Conservation (phyloP, 1,140 invertebrate species). For the Dendrolimus kikuchii region DNA sequence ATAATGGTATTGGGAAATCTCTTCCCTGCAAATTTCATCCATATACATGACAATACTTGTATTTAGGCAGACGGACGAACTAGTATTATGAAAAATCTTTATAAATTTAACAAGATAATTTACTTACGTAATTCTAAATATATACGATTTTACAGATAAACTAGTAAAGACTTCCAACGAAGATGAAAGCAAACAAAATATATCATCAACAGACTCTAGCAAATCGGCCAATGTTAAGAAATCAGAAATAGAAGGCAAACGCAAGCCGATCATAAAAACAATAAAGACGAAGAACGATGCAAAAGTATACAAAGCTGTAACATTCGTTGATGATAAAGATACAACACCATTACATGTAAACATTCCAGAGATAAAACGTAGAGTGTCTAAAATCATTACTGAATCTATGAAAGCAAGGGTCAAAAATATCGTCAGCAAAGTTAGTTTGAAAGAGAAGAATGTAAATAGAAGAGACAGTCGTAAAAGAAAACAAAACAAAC, state of each 20-base stretch:
- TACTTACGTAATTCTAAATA: too few relatives aligned
- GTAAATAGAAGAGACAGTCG: conserved; percentile 5
- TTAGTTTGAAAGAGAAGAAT: conserved; percentile 10
- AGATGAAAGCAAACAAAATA: too few relatives aligned
- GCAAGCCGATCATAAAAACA: conserved; percentile 32
- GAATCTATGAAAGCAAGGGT: conserved; percentile 13
- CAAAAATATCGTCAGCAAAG: conserved; percentile 6
- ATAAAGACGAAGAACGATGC: conserved; percentile 23
- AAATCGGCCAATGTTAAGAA: too few relatives aligned
- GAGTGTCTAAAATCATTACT: conserved; percentile 6
- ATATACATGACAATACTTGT: too few relatives aligned
- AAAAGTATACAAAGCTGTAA: conserved; percentile 34
- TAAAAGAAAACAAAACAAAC: conserved; percentile 12
- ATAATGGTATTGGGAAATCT: too few relatives aligned
- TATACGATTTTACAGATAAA: too few relatives aligned
- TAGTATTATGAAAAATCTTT: too few relatives aligned
- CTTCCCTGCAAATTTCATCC: too few relatives aligned
- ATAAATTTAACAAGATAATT: too few relatives aligned
- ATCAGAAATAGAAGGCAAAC: not conserved
- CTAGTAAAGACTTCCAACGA: too few relatives aligned
- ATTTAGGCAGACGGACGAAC: too few relatives aligned
- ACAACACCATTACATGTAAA: conserved; percentile 25
- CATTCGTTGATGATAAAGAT: conserved; percentile 27
- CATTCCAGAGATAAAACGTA: conserved; percentile 19
- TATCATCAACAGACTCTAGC: too few relatives aligned